These are phyloP conservation scores for Julus scanicus DNA, from an alignment of 2,888 invertebrate genomes.

Conservation along the genomic window DNA sequence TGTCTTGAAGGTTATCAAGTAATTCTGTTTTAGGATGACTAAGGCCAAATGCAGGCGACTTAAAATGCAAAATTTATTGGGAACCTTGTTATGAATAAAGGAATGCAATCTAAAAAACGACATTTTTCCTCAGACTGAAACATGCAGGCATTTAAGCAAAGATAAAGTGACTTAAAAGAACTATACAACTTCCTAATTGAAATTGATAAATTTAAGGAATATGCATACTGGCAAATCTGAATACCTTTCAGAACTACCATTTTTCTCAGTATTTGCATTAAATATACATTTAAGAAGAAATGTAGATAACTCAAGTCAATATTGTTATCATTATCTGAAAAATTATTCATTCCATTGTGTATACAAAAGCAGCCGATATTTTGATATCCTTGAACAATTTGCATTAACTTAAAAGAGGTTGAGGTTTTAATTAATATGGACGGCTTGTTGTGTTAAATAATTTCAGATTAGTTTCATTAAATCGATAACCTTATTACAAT, in stretches of 20 bases:
- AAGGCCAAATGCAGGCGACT: background rate
- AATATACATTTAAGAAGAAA: no score
- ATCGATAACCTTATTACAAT: constrained; percentile 14
- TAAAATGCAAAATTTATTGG: background rate
- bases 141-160: no score
- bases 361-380: background rate
- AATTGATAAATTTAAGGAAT: no score
- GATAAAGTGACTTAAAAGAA: no score
- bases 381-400: background rate
- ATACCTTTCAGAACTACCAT: no score
- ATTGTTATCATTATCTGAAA: background rate
- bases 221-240: no score
- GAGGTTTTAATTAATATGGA: background rate
- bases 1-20: background rate
- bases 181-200: no score
- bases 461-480: background rate
- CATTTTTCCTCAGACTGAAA: no score
- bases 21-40: background rate
- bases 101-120: background rate
- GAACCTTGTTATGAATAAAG: background rate
- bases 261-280: no score
- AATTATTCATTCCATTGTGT: background rate
- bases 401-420: background rate
- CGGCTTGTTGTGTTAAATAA: background rate
- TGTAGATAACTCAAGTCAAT: no score